phyloP scores from a whole-genome alignment of 2,797 vertebrate species.

The Otus scops region DNA sequence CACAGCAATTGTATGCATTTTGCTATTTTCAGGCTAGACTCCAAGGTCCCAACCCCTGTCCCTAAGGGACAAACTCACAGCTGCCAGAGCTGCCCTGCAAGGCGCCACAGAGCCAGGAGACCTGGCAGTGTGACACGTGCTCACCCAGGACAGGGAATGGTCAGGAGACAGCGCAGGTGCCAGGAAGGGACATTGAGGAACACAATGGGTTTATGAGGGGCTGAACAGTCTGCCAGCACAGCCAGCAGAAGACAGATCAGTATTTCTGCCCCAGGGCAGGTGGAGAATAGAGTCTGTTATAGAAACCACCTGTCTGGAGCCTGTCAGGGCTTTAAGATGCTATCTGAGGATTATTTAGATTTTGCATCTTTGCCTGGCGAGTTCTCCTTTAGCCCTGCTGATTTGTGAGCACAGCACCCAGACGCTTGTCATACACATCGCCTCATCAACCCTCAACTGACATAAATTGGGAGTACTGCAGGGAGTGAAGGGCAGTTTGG shows the following conservation, averaged over 20 bases:
- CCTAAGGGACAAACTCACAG: not conserved
- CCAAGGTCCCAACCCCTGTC: not conserved
- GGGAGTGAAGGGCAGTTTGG: conserved; percentile 10
- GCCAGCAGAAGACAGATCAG: not conserved
- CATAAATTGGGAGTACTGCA: conserved; percentile 4
- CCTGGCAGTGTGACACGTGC: fast-evolving
- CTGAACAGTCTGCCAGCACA: not conserved
- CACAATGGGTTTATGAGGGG: fast-evolving
- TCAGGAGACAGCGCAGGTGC: not conserved
- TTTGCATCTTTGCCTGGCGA: conserved; percentile 25
- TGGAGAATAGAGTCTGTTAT: not conserved
- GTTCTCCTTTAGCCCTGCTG: conserved; percentile 35
- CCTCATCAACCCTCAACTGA: conserved; percentile 36
- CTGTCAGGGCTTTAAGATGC: not conserved
- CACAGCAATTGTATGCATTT: not conserved
- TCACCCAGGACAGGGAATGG: not conserved
- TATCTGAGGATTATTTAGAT: not conserved
- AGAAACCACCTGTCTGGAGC: not conserved
- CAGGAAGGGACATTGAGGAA: not conserved
- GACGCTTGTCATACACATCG: conserved; percentile 27
- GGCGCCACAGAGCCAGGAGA: not conserved
- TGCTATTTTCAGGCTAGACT: not conserved
- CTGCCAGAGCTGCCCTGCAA: not conserved
- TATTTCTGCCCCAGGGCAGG: not conserved
- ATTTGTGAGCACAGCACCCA: conserved; percentile 17